phyloP scores from a whole-genome alignment of 1,140 invertebrate genomes.

The Bradysia coprophila region DNA sequence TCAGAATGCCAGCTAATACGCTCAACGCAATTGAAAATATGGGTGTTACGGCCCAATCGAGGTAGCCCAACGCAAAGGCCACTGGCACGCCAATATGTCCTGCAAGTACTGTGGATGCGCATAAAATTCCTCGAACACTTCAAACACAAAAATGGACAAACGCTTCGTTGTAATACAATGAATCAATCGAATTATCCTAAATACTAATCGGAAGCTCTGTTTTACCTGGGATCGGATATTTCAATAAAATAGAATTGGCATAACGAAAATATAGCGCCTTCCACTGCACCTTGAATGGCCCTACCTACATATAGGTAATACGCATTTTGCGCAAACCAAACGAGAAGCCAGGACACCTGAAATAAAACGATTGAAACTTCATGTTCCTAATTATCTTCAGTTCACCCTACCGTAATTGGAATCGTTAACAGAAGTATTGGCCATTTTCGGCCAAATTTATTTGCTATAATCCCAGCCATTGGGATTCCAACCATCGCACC shows the following conservation, averaged over 20 bases:
- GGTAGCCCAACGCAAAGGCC: slow-evolving; percentile 31
- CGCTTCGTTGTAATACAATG: neutral
- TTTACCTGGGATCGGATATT: slow-evolving; percentile 25
- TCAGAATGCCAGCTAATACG: slow-evolving; percentile 5
- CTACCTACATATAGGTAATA: slow-evolving; percentile 16
- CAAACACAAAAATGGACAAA: slow-evolving; percentile 10
- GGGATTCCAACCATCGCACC: neutral
- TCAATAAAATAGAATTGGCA: slow-evolving; percentile 43
- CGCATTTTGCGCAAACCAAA: neutral
- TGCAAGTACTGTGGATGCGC: slow-evolving; percentile 31
- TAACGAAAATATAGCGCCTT: slow-evolving; percentile 13
- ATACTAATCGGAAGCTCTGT: too few species aligned
- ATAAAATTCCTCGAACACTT: slow-evolving; percentile 35
- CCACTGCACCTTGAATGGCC: slow-evolving; percentile 26
- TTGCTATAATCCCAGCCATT: neutral
- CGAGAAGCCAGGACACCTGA: neutral
- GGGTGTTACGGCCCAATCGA: slow-evolving; percentile 22
- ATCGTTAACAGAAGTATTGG: slow-evolving; percentile 19
- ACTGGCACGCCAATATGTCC: slow-evolving; percentile 38
- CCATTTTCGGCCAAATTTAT: slow-evolving; percentile 4
- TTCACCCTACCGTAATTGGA: slow-evolving; percentile 18
- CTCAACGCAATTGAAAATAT: slow-evolving; percentile 13
- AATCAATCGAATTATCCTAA: too few species aligned
- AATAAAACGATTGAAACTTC: neutral
- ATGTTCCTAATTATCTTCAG: neutral